These are phyloP conservation scores for Trichechus manatus DNA, from an alignment of 2,113 vertebrate species.

Conservation along the genomic window DNA sequence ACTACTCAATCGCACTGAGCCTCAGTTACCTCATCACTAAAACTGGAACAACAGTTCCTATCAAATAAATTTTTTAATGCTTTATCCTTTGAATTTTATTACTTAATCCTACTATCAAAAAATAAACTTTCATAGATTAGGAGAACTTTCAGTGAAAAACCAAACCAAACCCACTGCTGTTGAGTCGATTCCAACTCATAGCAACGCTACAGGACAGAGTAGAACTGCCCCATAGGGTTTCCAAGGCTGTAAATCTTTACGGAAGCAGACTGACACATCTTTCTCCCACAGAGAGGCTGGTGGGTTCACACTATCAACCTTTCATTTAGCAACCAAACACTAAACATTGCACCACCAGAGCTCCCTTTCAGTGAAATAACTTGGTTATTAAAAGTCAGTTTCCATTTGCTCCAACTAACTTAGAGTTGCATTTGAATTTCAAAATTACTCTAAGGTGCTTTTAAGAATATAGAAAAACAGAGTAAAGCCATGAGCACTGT, in stretches of 20 bases:
- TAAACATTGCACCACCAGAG: no score
- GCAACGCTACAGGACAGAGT: no score
- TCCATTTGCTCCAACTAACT: slow-evolving; percentile 24
- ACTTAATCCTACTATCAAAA: not conserved
- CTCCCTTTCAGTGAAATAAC: not conserved
- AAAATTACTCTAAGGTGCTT: not conserved
- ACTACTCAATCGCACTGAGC: not conserved
- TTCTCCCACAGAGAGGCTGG: no score
- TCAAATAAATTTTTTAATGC: not conserved
- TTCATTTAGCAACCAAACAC: no score
- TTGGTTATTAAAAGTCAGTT: slow-evolving; percentile 25
- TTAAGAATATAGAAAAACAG: not conserved
- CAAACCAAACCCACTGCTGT: no score
- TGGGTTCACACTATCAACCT: no score
- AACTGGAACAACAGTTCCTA: not conserved
- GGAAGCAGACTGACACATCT: no score
- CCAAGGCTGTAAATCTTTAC: no score
- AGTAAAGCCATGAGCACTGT: not conserved
- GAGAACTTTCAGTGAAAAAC: slow-evolving; percentile 22
- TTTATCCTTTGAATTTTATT: slow-evolving; percentile 35
- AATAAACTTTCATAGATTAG: not conserved
- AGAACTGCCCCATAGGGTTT: no score
- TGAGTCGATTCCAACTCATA: no score
- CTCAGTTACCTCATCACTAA: not conserved
- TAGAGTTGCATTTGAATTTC: not conserved